Base-by-base conservation (phyloP, 2,113 vertebrate genomes). In the Macroglossus sobrinus region DNA sequence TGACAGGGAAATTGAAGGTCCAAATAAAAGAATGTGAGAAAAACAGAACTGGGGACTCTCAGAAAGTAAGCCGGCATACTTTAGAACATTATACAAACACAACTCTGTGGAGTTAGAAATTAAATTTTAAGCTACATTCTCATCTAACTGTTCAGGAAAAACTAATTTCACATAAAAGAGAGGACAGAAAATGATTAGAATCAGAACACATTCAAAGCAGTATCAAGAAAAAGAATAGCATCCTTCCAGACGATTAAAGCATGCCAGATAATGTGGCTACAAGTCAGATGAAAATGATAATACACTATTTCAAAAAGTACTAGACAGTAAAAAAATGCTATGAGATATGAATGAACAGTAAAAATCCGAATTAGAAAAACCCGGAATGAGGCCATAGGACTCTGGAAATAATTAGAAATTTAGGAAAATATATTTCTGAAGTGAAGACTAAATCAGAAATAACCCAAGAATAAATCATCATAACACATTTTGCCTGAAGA, bases 331-430 rank as follows among this genome's bases (percentile, higher is more conserved):
- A 57, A 66, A 91, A 88, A 38, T 57, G 43, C 59, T 28, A 76
- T 0, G 12, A 76, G 35, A 96, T 15, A 10, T 68, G 16, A 57
- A 86, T 47, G 15, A 76, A 64, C 18, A 88, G 28, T 13, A 38
- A 79, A 64, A n/a, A 38, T 43, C 35, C 35, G 28, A 80, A 89
- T 86, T 35, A 75, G 55, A 33, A 80, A 63, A 50, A 26, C 15
- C 18, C 35, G 55, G 13, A 45, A 76, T 33, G 47, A 78, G 45
- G 72, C 43, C 78, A n/a, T 26, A 88, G 19, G 12, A 63, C 14
- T 95, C 43, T 38, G 45, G 47, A 95, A 91, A 85, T 53, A 35
- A 91, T 71, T 66, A 64, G 33, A 94, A 82, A 78, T 80, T 45
- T 71, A 93, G 82, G 79, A 64, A 75, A 80, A 45, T 64, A 1